A percentile compares a stretch with the other conserved stretches of the same genome.
Conservation (phyloP, 2,113 vertebrate genomes). For the Dipodomys merriami region DNA sequence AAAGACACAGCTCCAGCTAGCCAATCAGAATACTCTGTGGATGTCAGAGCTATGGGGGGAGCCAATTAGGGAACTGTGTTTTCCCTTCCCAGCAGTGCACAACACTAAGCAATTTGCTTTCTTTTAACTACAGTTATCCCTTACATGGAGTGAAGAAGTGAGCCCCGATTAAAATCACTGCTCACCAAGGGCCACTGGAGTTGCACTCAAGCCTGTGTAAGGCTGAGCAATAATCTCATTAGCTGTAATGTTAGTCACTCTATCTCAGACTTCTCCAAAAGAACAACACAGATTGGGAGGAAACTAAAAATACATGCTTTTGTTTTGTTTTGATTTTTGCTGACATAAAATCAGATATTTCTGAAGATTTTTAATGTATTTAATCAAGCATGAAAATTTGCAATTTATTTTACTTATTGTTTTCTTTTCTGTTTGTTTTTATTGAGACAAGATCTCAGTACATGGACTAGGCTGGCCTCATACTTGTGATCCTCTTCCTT, state of each 20-base stretch:
- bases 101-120: constrained; percentile 42
- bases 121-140: constrained; percentile 49
- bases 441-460: too few species aligned
- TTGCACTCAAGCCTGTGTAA: background rate
- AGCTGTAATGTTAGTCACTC: constrained; percentile 1
- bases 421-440: too few species aligned
- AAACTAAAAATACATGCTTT: background rate
- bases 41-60: background rate
- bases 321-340: background rate
- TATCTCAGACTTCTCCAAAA: background rate
- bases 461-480: too few species aligned
- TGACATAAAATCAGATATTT: constrained; percentile 25
- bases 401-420: background rate
- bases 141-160: constrained; percentile 28
- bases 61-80: constrained; percentile 48
- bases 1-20: constrained; percentile 20
- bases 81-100: constrained; percentile 8
- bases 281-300: background rate
- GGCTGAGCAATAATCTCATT: background rate
- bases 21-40: background rate
- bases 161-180: constrained; percentile 44
- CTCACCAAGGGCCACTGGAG: background rate
- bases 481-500: too few species aligned
- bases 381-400: background rate
- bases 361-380: constrained; percentile 13